Conservation (phyloP, 1,140 invertebrate species). For the Drosophila ananassae region DNA sequence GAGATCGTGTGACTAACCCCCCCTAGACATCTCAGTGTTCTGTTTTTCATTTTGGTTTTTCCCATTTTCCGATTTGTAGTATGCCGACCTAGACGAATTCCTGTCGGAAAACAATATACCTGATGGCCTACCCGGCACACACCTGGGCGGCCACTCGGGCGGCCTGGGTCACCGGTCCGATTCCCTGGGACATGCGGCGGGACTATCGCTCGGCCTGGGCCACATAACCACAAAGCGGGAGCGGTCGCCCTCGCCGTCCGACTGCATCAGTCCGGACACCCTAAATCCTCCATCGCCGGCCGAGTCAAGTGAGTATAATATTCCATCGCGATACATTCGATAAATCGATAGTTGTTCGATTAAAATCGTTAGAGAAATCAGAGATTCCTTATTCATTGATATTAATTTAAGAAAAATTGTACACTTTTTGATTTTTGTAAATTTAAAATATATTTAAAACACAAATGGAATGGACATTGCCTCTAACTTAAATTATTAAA, state of each 20-base stretch:
- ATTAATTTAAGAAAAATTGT: background rate
- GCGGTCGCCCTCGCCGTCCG: conserved; percentile 92
- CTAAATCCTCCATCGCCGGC: conserved; percentile 93
- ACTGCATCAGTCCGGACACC: conserved; percentile 93
- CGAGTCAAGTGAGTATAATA: conserved; percentile 90
- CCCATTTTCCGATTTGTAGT: conserved; percentile 85
- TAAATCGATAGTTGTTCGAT: conserved; percentile 9
- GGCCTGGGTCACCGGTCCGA: conserved; percentile 83
- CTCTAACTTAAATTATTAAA: conserved; percentile 63
- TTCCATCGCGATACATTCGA: background rate
- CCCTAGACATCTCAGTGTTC: background rate
- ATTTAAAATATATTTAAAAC: conserved; percentile 46
- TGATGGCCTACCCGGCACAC: conserved; percentile 88
- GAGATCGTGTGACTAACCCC: conserved; percentile 40
- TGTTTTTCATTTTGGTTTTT: conserved; percentile 20
- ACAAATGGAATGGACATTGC: conserved; percentile 83
- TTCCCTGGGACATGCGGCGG: conserved; percentile 85
- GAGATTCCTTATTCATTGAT: background rate
- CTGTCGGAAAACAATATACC: conserved; percentile 96
- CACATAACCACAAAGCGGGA: conserved; percentile 89
- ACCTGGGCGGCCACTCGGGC: conserved; percentile 86
- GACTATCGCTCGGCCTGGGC: conserved; percentile 85
- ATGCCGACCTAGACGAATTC: conserved; percentile 98
- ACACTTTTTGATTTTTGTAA: conserved; percentile 35
- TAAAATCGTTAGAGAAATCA: conserved; percentile 20